Evolutionary conservation across 2,888 invertebrate species (phyloP), one percentile per base, ranked within the genome.

Genomic region (Strigamia transsilvanica): DNA sequence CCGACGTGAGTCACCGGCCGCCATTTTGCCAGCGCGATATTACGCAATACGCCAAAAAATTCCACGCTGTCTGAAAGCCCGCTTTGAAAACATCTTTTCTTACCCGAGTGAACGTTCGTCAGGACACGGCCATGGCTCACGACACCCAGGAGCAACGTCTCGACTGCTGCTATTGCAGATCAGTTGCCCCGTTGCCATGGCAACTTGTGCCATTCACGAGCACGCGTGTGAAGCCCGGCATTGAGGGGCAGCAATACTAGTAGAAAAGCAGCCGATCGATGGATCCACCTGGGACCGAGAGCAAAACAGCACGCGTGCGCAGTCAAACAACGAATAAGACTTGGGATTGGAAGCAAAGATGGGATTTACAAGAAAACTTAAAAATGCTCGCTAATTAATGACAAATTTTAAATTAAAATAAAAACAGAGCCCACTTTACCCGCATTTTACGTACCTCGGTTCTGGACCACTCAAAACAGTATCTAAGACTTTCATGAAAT

Each of bases 281-380:
- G 61, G 9, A 61, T 61, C 61, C 61, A 61, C 61, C 61, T 61
- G 61, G 18, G 21, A 61, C 61, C 23, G 18, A 61, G 23, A 61
- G 23, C 61, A 61, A 61, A 61, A 61, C 61, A 61, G 21, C 18
- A 23, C 61, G 61, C 61, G 23, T 61, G 61, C 61, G 61, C 61
- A 23, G 61, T 61, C 23, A 46, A 15, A 61, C 61, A 61, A 23
- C 61, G 61, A 61, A 61, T 61, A 61, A 23, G 21, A 18, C 21
- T 18, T 21, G 10, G 51, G 18, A 9, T 18, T 61, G 10, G 51
- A 61, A 23, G 18, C 61, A 61, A 80, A 41, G 78, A 21, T 23
- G 15, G 13, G 18, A n/a, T 18, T 51, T 23, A n/a, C 79, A 38
- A 77, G 77, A 27, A 51, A 82, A 84, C 84, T 84, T 61, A n/a